A percentile compares a stretch with the other conserved stretches of the same genome.
Conservation (phyloP, 1,140 invertebrate genomes). For the Penaeus japonicus region DNA sequence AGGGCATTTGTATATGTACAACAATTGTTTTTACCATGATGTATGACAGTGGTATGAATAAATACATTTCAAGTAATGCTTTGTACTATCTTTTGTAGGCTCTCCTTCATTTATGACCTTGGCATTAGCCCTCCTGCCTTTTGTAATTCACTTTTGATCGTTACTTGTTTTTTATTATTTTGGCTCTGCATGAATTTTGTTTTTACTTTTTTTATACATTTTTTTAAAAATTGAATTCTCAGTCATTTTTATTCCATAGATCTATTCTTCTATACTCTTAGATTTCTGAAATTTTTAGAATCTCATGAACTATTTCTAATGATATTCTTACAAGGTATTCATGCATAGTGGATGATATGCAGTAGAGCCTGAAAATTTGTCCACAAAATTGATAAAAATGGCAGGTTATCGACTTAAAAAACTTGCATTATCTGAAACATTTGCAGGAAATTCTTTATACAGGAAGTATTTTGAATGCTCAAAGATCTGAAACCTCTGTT, state of each 20-base stretch:
- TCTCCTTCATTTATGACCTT: constrained; percentile 47
- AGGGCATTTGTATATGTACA: constrained; percentile 56
- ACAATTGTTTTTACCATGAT: constrained; percentile 55
- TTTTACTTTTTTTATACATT: background rate
- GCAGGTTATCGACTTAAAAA: too few species aligned
- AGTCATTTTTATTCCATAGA: background rate
- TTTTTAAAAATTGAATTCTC: background rate
- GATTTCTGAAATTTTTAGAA: too few species aligned
- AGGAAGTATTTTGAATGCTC: too few species aligned
- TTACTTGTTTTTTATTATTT: constrained; percentile 17
- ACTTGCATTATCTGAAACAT: too few species aligned
- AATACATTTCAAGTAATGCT: constrained; percentile 56
- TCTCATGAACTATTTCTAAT: too few species aligned
- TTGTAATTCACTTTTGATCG: constrained; percentile 2
- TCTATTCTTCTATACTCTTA: too few species aligned
- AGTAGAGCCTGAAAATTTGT: too few species aligned
- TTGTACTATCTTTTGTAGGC: constrained; percentile 49
- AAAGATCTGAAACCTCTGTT: too few species aligned
- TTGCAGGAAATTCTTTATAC: too few species aligned
- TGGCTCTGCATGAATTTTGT: background rate
- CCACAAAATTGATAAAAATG: too few species aligned
- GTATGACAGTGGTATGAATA: constrained; percentile 56
- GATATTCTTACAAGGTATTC: too few species aligned
- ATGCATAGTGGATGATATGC: too few species aligned
- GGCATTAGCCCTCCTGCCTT: constrained; percentile 55